These are phyloP conservation scores for Pegoplata infirma DNA, from an alignment of 2,888 invertebrate species.

Conservation along the genomic window DNA sequence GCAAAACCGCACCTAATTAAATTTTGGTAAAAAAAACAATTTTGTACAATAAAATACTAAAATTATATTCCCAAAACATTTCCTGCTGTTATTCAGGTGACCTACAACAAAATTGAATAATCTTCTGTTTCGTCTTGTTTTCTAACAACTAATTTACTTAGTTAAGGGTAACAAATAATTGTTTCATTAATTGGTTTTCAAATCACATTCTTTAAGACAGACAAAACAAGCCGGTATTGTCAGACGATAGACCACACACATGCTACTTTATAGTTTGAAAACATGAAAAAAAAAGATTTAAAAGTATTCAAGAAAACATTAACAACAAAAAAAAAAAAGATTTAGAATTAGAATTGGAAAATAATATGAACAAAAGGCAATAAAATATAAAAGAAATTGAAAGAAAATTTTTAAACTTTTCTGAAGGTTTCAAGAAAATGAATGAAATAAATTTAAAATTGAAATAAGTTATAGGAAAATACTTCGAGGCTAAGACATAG, in stretches of 20 bases:
- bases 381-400: background rate
- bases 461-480: too few species aligned
- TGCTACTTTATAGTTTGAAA: background rate
- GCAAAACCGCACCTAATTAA: background rate
- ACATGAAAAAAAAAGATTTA: background rate
- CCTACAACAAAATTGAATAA: background rate
- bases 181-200: background rate
- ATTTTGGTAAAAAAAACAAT: background rate
- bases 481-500: too few species aligned
- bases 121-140: background rate
- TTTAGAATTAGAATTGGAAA: background rate
- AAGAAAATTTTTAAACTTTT: too few species aligned
- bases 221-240: background rate
- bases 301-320: background rate
- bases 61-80: background rate
- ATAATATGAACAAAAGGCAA: background rate
- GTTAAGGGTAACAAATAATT: constrained; percentile 29
- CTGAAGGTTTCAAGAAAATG: too few species aligned
- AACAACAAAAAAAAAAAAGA: background rate
- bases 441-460: too few species aligned
- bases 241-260: constrained; percentile 48
- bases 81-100: background rate
- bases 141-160: background rate
- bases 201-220: background rate
- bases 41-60: background rate